phyloP scores from a whole-genome alignment of 2,113 vertebrate genomes.

The Tricholaema leucomelas region DNA sequence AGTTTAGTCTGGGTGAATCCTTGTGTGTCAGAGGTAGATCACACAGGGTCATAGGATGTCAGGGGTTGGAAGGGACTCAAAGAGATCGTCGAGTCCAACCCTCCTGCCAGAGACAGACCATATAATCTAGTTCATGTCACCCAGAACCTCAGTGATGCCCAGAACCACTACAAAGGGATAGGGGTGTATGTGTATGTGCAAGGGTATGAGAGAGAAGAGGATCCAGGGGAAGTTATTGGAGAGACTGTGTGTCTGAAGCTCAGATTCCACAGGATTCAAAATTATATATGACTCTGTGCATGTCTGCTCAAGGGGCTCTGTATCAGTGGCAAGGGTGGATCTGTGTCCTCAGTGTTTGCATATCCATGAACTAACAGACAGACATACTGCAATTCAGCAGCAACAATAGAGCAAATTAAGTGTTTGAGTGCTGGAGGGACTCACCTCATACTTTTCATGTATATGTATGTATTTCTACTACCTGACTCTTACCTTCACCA shows the following conservation, averaged over 20 bases:
- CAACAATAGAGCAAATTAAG: rapidly evolving
- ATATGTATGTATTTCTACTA: neutral
- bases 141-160: no score
- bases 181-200: neutral
- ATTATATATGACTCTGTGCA: rapidly evolving
- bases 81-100: no score
- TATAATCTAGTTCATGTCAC: no score
- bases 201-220: neutral
- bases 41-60: no score
- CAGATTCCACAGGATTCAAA: neutral
- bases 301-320: neutral
- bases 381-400: neutral
- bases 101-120: no score
- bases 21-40: no score
- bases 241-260: neutral
- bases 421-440: neutral
- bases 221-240: neutral
- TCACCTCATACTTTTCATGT: neutral
- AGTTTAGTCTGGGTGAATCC: no score
- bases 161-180: no score
- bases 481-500: neutral
- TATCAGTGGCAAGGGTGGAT: neutral
- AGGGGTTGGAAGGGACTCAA: no score
- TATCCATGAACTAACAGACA: neutral
- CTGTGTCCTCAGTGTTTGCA: neutral